phyloP scores from a whole-genome alignment of 2,797 vertebrate genomes.

The Amblyraja radiata region DNA sequence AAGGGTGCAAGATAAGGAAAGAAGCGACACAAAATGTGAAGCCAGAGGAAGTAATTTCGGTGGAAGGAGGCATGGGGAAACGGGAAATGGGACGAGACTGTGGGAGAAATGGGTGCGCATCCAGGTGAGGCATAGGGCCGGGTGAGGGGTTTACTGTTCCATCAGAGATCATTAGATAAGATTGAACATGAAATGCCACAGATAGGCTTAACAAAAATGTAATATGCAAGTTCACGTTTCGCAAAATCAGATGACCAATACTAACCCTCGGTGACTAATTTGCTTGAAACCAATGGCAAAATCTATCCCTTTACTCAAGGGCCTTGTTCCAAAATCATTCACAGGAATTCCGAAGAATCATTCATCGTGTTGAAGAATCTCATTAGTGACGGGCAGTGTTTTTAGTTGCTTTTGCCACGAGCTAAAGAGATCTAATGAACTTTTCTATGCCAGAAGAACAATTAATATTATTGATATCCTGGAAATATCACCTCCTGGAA shows the following conservation, averaged over 20 bases:
- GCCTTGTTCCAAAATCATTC: not conserved
- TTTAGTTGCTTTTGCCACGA: not conserved
- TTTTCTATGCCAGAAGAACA: not conserved
- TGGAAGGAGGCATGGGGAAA: too few species aligned
- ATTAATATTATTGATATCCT: not conserved
- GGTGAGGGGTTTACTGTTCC: not conserved
- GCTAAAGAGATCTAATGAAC: not conserved
- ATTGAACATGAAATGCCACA: not conserved
- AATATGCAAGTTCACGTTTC: not conserved
- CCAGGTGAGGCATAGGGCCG: too few species aligned
- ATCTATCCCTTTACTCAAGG: not conserved
- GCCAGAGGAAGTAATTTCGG: too few species aligned
- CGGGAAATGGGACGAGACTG: too few species aligned
- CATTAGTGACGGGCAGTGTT: not conserved
- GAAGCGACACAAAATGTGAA: too few species aligned
- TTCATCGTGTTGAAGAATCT: not conserved
- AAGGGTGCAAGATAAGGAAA: too few species aligned
- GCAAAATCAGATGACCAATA: not conserved
- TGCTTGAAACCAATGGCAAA: not conserved
- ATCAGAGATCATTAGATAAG: not conserved
- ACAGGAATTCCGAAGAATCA: not conserved
- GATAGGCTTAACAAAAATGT: not conserved
- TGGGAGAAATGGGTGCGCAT: too few species aligned
- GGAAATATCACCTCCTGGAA: not conserved
- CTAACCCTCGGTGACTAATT: not conserved